Conservation (phyloP, 2,888 invertebrate genomes). For the Scaeva pyrastri region DNA sequence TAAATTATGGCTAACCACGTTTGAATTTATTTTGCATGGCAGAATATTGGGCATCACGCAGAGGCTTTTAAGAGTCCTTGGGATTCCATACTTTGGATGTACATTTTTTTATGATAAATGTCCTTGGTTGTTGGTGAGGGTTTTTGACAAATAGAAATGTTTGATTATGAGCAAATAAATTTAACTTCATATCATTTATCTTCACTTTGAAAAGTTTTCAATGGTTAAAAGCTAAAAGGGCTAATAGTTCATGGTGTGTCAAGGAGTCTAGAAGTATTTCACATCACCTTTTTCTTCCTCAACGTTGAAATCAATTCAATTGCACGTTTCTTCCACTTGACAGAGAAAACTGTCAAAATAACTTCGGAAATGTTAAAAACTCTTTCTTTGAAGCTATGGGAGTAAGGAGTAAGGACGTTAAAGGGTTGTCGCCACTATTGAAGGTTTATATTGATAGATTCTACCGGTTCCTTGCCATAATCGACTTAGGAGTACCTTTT, state of each 20-base stretch:
- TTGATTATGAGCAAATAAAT: background rate
- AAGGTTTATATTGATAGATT: too few relatives aligned
- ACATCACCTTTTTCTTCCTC: too few relatives aligned
- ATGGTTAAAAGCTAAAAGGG: background rate
- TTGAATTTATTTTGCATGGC: slow-evolving; percentile 27
- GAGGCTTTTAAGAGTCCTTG: slow-evolving; percentile 9
- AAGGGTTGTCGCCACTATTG: too few relatives aligned
- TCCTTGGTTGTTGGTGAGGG: background rate
- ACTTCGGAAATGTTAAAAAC: too few relatives aligned
- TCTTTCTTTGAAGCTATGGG: too few relatives aligned
- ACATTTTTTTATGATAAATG: background rate
- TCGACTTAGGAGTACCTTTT: too few relatives aligned
- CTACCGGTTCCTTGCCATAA: too few relatives aligned
- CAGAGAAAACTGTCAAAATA: too few relatives aligned
- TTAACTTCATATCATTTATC: background rate
- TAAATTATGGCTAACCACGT: slow-evolving; percentile 31
- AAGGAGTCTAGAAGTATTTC: too few relatives aligned
- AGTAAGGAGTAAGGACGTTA: too few relatives aligned
- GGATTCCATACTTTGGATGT: background rate
- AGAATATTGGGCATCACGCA: slow-evolving; percentile 25
- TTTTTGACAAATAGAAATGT: background rate
- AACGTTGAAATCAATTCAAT: too few relatives aligned
- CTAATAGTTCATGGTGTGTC: background rate
- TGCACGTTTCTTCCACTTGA: too few relatives aligned
- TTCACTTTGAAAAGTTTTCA: background rate